These are phyloP conservation scores for Aldrovandia affinis DNA, from an alignment of 2,797 vertebrate species.

Conservation along the genomic window DNA sequence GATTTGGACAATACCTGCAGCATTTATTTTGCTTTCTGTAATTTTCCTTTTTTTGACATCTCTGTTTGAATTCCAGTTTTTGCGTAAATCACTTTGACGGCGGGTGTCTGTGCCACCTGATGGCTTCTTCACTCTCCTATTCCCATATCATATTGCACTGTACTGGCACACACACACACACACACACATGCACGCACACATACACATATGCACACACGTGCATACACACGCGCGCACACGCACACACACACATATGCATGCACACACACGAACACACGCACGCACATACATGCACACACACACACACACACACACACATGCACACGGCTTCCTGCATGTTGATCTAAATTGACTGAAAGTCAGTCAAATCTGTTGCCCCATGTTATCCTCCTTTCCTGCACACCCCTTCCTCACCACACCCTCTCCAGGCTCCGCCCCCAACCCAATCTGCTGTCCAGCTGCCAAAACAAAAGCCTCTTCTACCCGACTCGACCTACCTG, in stretches of 20 bases:
- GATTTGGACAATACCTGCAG: slow-evolving; percentile 17
- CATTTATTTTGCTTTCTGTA: slow-evolving; percentile 15
- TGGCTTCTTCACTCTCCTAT: background rate
- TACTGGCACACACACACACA: background rate
- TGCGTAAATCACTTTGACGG: background rate
- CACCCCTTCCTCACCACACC: background rate
- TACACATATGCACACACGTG: background rate
- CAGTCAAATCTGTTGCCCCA: background rate
- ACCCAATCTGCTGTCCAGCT: background rate
- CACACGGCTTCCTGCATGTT: background rate
- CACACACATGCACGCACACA: background rate
- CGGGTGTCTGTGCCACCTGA: slow-evolving; percentile 6
- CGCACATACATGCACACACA: background rate
- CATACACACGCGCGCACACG: background rate
- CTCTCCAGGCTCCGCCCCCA: background rate
- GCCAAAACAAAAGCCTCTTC: background rate
- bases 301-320: slow-evolving; percentile 3
- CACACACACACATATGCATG: background rate
- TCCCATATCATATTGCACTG: background rate
- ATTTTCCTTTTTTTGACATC: background rate
- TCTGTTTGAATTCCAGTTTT: background rate
- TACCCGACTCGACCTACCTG: too few species aligned
- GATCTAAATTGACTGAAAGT: background rate
- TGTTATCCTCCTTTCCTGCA: background rate
- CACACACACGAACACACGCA: background rate